phyloP scores from a whole-genome alignment of 2,888 invertebrate genomes.

The Notocelia uddmanniana region DNA sequence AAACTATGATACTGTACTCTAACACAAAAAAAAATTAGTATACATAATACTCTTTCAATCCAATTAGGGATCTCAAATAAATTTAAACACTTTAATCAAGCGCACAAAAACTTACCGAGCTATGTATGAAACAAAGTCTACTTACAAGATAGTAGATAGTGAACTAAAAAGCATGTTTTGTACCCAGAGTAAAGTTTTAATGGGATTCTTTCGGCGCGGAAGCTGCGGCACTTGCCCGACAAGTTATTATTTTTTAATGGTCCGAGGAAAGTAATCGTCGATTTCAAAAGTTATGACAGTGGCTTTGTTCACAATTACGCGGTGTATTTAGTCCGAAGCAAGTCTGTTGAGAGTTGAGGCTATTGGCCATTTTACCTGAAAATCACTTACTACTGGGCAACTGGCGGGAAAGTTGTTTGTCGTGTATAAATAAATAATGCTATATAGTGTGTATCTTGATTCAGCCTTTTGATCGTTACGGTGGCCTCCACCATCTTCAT shows the following conservation, averaged over 20 bases:
- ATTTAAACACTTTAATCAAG: neutral
- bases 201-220: constrained; percentile 56
- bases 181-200: constrained; percentile 59
- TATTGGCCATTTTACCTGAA: constrained; percentile 21
- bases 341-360: constrained; percentile 18
- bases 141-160: constrained; percentile 5
- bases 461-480: neutral
- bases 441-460: constrained; percentile 1
- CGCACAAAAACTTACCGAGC: neutral
- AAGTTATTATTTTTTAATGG: constrained; percentile 38
- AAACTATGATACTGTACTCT: too few species aligned
- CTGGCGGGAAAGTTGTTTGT: neutral
- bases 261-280: constrained; percentile 30
- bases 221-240: constrained; percentile 47
- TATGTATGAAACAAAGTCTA: neutral
- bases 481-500: neutral
- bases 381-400: neutral
- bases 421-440: neutral
- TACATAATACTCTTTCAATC: neutral
- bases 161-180: constrained; percentile 18
- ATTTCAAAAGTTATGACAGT: constrained; percentile 27
- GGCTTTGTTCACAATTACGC: constrained; percentile 26
- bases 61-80: neutral
- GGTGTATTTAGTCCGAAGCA: constrained; percentile 12
- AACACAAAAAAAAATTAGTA: too few species aligned